A percentile compares a stretch with the other conserved stretches of the same genome.
These are phyloP conservation scores for Meloidogyne exigua DNA, from an alignment of 1,140 invertebrate species.

Conservation along the genomic window DNA sequence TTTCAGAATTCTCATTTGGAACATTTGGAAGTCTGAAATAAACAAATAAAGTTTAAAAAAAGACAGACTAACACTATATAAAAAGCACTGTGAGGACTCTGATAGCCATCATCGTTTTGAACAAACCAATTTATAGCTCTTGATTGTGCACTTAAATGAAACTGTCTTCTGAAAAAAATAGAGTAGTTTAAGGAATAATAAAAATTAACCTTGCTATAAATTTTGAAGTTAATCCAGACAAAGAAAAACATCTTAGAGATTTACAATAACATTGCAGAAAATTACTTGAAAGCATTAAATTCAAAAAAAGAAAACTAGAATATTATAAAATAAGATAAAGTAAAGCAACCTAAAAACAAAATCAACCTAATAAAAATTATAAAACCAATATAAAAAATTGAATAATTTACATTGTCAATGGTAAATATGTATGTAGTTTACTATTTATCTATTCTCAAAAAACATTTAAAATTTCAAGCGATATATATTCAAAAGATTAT, in stretches of 20 bases:
- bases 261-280: neutral
- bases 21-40: conserved; percentile 57
- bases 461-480: too few species aligned
- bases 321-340: too few species aligned
- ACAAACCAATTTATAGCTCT: neutral
- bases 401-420: too few species aligned
- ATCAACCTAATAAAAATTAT: too few species aligned
- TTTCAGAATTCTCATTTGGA: conserved; percentile 59
- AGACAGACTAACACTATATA: neutral
- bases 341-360: too few species aligned
- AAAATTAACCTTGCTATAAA: neutral
- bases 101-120: neutral
- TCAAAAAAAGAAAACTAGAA: too few species aligned
- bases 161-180: neutral
- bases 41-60: neutral
- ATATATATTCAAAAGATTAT: too few species aligned
- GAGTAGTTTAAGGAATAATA: too few species aligned
- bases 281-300: neutral
- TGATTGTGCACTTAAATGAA: neutral
- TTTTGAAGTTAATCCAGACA: neutral
- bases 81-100: neutral
- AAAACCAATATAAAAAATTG: too few species aligned
- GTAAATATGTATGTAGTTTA: too few species aligned
- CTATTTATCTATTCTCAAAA: too few species aligned
- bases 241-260: neutral